These are phyloP conservation scores for Chrysopa pallens DNA, from an alignment of 1,140 invertebrate genomes.

Conservation along the genomic window DNA sequence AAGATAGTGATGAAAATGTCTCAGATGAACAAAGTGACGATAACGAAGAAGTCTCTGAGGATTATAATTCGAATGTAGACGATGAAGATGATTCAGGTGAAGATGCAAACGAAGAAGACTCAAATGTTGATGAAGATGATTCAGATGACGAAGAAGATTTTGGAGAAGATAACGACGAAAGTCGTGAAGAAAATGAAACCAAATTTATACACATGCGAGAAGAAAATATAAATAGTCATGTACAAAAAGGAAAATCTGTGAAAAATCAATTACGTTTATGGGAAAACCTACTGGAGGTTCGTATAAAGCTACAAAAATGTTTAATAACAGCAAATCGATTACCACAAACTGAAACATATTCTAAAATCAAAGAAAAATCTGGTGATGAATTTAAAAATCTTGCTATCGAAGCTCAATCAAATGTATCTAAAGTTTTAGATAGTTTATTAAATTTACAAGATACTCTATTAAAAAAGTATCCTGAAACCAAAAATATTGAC, in stretches of 20 bases:
- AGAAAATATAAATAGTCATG: conserved; percentile 36
- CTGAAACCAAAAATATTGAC: conserved; percentile 36
- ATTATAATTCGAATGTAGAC: conserved; percentile 3
- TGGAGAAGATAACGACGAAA: conserved; percentile 4
- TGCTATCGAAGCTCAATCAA: conserved; percentile 28
- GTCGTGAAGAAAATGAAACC: conserved; percentile 22
- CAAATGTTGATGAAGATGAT: conserved; percentile 13
- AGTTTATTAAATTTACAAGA: conserved; percentile 44
- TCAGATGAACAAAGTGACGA: conserved; percentile 18
- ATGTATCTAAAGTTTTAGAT: conserved; percentile 36
- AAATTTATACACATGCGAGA: conserved; percentile 34
- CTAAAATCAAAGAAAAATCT: conserved; percentile 24
- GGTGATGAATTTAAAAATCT: conserved; percentile 31
- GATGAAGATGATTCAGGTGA: conserved; percentile 10
- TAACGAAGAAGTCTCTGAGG: conserved; percentile 5
- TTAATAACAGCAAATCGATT: conserved; percentile 54
- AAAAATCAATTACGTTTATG: conserved; percentile 59
- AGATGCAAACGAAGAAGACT: conserved; percentile 7
- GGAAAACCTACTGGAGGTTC: conserved; percentile 64
- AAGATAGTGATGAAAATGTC: conserved; percentile 10
- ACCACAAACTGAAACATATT: conserved; percentile 39
- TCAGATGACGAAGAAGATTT: conserved; percentile 12
- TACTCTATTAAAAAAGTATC: conserved; percentile 37
- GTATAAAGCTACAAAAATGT: conserved; percentile 73
- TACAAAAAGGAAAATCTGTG: conserved; percentile 59